Conservation (phyloP, 2,888 invertebrate species). For the Epinotia nisella region DNA sequence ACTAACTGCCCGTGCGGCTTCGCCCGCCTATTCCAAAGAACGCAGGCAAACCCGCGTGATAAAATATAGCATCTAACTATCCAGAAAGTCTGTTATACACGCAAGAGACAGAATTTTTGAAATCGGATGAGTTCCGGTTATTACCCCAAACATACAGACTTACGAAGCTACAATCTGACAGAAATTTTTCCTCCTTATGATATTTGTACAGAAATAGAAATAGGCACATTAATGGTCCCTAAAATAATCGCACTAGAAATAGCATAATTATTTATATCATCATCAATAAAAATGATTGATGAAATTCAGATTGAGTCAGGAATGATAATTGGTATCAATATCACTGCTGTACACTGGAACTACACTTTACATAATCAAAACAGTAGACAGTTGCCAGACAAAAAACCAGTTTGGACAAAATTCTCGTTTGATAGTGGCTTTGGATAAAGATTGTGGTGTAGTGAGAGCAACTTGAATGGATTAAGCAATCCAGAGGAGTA, state of each 20-base stretch:
- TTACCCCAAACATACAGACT: no score
- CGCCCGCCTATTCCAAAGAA: no score
- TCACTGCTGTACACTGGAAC: not conserved
- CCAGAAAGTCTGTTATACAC: no score
- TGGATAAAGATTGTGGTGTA: conserved; percentile 16
- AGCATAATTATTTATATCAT: not conserved
- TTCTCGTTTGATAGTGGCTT: conserved; percentile 24
- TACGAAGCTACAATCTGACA: no score
- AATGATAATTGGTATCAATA: conserved; percentile 26
- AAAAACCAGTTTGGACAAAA: conserved; percentile 41
- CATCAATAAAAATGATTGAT: conserved; percentile 3
- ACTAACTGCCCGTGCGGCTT: no score
- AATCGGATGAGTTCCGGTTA: no score
- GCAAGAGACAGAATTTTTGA: no score
- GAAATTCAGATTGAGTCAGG: not conserved
- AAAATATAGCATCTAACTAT: no score
- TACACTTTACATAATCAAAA: conserved; percentile 30
- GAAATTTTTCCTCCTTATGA: no score
- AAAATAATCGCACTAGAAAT: not conserved
- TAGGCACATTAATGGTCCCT: not conserved
- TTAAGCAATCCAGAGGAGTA: no score
- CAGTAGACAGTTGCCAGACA: conserved; percentile 41
- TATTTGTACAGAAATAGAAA: no score
- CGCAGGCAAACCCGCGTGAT: no score
- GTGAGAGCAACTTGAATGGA: not conserved